Percentiles rank a stretch among this genome's conserved stretches.
Conservation (phyloP, 2,888 invertebrate genomes). For the Callyntrura sp. region DNA sequence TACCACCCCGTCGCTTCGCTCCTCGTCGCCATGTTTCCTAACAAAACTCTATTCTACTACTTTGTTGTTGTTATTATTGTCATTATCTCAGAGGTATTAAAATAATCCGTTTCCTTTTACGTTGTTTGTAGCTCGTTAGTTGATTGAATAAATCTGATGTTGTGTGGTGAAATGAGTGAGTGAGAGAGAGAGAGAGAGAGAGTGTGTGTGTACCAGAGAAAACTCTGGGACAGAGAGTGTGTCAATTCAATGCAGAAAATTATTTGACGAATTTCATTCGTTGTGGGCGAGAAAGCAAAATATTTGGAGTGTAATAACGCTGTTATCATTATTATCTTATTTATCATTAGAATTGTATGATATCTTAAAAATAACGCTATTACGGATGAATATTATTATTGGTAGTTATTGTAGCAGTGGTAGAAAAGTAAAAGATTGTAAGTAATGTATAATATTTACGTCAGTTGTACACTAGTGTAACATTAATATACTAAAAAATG, state of each 20-base stretch:
- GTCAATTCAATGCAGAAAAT: constrained; percentile 30
- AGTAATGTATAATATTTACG: constrained; percentile 42
- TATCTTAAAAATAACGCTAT: constrained; percentile 35
- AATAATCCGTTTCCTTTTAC: neutral
- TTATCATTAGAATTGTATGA: constrained; percentile 13
- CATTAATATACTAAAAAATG: neutral
- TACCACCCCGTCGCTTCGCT: neutral
- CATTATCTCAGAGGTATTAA: constrained; percentile 40
- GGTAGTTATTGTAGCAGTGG: no score
- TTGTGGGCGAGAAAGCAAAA: constrained; percentile 15
- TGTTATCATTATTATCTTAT: constrained; percentile 48
- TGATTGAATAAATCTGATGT: constrained; percentile 4
- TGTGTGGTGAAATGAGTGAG: neutral
- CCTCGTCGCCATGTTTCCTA: constrained; percentile 26
- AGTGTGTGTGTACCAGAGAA: neutral
- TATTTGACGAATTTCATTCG: neutral
- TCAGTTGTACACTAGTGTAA: constrained; percentile 8
- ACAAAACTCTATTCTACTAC: constrained; percentile 25
- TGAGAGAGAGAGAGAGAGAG: neutral
- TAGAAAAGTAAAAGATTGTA: constrained; percentile 24
- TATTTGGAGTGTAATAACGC: constrained; percentile 25
- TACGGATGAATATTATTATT: constrained; percentile 49
- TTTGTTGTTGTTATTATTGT: neutral
- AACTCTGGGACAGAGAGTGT: neutral
- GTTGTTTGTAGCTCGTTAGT: constrained; percentile 1